Base-by-base conservation (phyloP, 2,797 vertebrate genomes). In the Lacerta bilineata region DNA sequence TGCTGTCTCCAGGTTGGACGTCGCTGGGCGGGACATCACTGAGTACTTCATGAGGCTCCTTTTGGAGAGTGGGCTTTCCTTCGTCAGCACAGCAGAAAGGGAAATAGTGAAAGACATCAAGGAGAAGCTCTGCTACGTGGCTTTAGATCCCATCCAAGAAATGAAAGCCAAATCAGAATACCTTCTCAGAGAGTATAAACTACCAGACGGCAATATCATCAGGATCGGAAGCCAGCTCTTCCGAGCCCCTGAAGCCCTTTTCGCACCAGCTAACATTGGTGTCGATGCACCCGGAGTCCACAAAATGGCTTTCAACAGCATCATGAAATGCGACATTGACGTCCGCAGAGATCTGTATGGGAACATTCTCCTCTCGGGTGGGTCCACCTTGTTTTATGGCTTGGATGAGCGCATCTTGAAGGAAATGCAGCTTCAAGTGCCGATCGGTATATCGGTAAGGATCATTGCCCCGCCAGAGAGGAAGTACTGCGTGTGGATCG, bases 41-140 rank as follows among this genome's bases (percentile, higher is more conserved):
- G 46, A 95, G 1, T 93, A 94, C 69, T 92, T 95, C 7, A 92
- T 90, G 87, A 87, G 90, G 46, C 91, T 96, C 20, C 88, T 96
- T 59, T 36, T 90, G 71, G 94, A 94, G 41, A 92, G 85, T 0
- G 93, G 95, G 0, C 85, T 92, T 76, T 84, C 91, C 33, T 95
- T 93, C 1, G 68, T 93, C 39, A 93, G 91, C 78, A 91, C 91
- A 0, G 91, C 95, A 0, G 93, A 94, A 80, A 91, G 91, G 25
- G 92, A 95, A 29, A 93, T 93, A 0, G 89, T 93, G 71, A 91
- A 90, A 78, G 90, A 93, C 15, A 93, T 93, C 36, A 93, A 95
- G 78, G 93, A 95, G 88, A 93, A 94, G 64, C 72, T 94, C 23
- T 94, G 94, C 83, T 95, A 93, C 0, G 59, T 94, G 15, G 90